These are phyloP conservation scores for Dolichallabes microphthalmus DNA, from an alignment of 2,113 vertebrate genomes.

Conservation along the genomic window DNA sequence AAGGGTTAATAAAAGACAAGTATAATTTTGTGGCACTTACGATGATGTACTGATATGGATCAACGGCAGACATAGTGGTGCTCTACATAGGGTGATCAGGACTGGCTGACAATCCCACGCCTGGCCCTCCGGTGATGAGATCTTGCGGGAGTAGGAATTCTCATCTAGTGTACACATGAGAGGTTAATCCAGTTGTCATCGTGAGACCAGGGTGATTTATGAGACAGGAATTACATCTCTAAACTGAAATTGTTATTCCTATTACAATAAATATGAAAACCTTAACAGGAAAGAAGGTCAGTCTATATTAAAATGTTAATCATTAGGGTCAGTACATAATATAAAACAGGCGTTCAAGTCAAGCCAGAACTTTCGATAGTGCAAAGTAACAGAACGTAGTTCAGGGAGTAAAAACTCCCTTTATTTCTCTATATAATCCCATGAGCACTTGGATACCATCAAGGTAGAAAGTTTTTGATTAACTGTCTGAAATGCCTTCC, in stretches of 20 bases:
- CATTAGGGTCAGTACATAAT: background rate
- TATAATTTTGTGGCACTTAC: conserved; percentile 73
- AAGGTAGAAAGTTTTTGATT: too few species aligned
- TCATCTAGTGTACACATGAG: conserved; percentile 13
- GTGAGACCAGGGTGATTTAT: background rate
- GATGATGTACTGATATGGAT: conserved; percentile 87
- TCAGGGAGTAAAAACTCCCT: too few species aligned
- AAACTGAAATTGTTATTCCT: background rate
- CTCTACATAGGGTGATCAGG: background rate
- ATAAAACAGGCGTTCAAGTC: background rate
- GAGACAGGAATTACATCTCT: background rate
- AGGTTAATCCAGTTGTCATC: background rate
- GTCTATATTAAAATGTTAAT: background rate
- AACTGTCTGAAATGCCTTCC: too few species aligned
- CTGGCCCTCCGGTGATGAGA: background rate
- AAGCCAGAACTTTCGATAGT: too few species aligned
- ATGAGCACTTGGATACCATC: too few species aligned
- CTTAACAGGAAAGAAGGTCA: background rate
- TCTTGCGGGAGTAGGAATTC: background rate
- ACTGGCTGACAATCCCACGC: background rate
- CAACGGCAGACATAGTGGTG: conserved; percentile 80
- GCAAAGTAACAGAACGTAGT: too few species aligned
- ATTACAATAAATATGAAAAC: background rate
- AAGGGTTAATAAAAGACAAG: background rate
- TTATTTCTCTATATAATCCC: too few species aligned